Evolutionary conservation across 2,797 vertebrate species (phyloP).

Genomic region (Craterocephalus amniculus): DNA sequence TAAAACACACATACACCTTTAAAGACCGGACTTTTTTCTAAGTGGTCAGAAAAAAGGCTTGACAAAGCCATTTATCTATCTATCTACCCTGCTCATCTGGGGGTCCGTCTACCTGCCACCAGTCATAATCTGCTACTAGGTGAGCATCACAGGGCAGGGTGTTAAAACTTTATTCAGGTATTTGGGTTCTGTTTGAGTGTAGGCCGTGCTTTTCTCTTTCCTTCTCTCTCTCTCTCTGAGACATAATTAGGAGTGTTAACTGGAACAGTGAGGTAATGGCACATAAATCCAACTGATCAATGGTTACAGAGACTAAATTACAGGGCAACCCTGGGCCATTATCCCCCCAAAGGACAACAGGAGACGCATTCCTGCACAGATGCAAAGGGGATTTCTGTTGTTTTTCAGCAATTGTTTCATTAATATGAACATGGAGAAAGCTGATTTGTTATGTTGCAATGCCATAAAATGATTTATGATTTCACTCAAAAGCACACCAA

Average conservation of each 20-base stretch:
- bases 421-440: conserved; percentile 30
- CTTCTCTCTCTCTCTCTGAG: conserved; percentile 45
- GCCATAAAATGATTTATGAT: not conserved
- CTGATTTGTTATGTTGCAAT: not conserved
- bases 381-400: conserved; percentile 59
- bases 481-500: not conserved
- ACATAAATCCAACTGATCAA: conserved; percentile 84
- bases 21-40: conserved; percentile 31
- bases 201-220: conserved; percentile 9
- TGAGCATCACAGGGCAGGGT: conserved; percentile 55
- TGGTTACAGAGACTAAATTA: conserved; percentile 81
- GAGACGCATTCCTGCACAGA: conserved; percentile 64
- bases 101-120: conserved; percentile 48
- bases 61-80: conserved; percentile 39
- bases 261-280: conserved; percentile 85
- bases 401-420: conserved; percentile 33
- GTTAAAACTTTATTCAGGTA: conserved; percentile 80
- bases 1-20: conserved; percentile 21
- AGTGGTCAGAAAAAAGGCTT: conserved; percentile 22
- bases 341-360: conserved; percentile 69
- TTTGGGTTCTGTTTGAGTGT: conserved; percentile 48
- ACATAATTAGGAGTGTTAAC: conserved; percentile 82
- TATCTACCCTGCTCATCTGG: conserved; percentile 46
- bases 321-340: conserved; percentile 77
- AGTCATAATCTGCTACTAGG: conserved; percentile 50